Conservation (phyloP, 2,113 vertebrate species). For the Nicator chloris region DNA sequence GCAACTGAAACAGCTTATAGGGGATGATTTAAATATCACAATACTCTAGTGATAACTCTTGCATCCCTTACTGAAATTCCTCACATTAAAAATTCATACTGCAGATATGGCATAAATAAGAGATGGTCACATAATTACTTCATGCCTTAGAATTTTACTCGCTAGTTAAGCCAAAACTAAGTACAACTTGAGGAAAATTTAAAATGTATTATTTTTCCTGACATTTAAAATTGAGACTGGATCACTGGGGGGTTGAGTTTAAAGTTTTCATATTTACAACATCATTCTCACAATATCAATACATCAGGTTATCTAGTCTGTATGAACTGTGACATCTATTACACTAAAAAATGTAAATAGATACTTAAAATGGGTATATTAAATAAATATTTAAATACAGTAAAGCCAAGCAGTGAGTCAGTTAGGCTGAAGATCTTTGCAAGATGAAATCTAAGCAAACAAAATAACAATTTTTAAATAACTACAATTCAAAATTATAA, state of each 20-base stretch:
- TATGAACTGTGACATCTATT: not conserved
- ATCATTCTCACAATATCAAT: not conserved
- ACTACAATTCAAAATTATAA: not conserved
- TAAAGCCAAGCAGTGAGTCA: not conserved
- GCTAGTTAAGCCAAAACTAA: not conserved
- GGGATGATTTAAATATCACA: not conserved
- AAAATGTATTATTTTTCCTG: not conserved
- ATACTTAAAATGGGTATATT: not conserved
- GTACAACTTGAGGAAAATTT: not conserved
- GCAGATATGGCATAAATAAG: slow-evolving; percentile 2
- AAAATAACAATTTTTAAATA: not conserved
- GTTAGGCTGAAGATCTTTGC: not conserved
- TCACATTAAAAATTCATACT: not conserved
- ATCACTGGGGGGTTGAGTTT: not conserved
- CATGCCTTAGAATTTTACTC: not conserved
- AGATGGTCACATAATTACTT: not conserved
- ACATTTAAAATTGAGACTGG: not conserved
- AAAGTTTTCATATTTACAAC: not conserved
- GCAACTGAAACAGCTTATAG: not conserved
- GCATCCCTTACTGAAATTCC: not conserved
- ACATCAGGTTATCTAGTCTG: not conserved
- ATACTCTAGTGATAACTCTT: not conserved
- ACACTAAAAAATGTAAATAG: not conserved
- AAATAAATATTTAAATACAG: not conserved
- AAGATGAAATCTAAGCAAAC: not conserved